Evolutionary conservation across 1,140 invertebrate species (phyloP).

Genomic region (Melanaphis sacchari): DNA sequence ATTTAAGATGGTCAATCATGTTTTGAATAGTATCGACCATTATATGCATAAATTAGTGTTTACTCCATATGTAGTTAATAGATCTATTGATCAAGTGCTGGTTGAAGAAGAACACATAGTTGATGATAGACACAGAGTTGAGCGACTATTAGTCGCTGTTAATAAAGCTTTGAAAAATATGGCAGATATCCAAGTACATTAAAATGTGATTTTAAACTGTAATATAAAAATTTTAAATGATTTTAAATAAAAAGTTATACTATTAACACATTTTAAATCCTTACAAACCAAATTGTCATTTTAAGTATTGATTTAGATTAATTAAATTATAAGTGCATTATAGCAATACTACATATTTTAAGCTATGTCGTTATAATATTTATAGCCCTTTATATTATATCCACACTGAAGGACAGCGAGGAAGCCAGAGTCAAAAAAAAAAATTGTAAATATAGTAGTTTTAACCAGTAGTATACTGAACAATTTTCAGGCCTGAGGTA

Average conservation of each 20-base stretch:
- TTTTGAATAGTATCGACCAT: conserved; percentile 6
- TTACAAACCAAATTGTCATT: not conserved
- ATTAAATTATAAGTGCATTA: no score
- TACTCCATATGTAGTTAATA: conserved; percentile 16
- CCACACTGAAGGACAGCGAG: no score
- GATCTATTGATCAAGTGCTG: conserved; percentile 17
- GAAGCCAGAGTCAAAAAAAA: no score
- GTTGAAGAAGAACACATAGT: conserved; percentile 6
- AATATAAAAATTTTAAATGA: not conserved
- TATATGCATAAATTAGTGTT: conserved; percentile 11
- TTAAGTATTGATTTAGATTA: no score
- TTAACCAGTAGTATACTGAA: no score
- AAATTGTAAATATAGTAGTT: no score
- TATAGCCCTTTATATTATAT: no score
- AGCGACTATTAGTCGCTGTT: not conserved
- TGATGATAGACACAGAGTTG: not conserved
- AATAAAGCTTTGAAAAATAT: conserved; percentile 35
- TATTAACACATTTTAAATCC: not conserved
- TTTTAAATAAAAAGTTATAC: not conserved
- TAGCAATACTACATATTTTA: no score
- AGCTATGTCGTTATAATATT: no score
- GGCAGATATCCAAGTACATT: not conserved
- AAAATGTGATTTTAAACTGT: not conserved
- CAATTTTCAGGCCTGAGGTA: no score
- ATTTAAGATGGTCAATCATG: conserved; percentile 35